Base-by-base conservation (phyloP, 92 coral and sea anemone genomes). In the Actinernus sp. region DNA sequence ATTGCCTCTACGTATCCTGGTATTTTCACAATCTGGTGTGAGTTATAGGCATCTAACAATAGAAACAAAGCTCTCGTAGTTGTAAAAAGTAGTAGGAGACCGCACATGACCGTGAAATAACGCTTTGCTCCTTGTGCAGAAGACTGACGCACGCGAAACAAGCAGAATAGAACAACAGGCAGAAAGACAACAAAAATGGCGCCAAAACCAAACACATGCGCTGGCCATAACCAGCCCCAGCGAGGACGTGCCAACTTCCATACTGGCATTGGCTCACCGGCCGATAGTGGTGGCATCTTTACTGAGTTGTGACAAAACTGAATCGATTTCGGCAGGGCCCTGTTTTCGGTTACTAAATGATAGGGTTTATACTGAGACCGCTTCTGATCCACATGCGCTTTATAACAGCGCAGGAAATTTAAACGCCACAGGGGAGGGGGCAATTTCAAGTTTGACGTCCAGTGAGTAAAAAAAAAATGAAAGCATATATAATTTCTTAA, bases 221-320 rank as follows among this genome's bases (percentile, higher is more conserved):
- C 18, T 16, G 84, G 81, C 96, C 96, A 89, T 47, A 67, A 72
- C 31, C 50, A 63, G 22, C 37, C 58, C 96, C 96, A 89, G 13
- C 28, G 76, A 1, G 12, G 4, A 24, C 79, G 60, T 0, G 96
- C 91, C 3, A 36, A 6, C 5, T 75, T 50, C 96, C 96, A 89
- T 37, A 84, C 88, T 2, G 96, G 96, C 11, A 89, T 16, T 40
- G 96, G 96, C 36, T 89, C 96, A n/a, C n/a, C n/a, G n/a, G n/a
- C n/a, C n/a, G n/a, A n/a, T n/a, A n/a, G n/a, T n/a, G n/a, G n/a
- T n/a, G n/a, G n/a, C n/a, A n/a, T n/a, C n/a, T n/a, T n/a, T n/a
- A n/a, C n/a, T n/a, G n/a, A n/a, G n/a, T n/a, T n/a, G n/a, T n/a
- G n/a, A n/a, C n/a, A n/a, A n/a, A n/a, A n/a, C n/a, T n/a, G n/a